phyloP scores from a whole-genome alignment of 1,140 invertebrate genomes.

The Pseudoatta argentina region DNA sequence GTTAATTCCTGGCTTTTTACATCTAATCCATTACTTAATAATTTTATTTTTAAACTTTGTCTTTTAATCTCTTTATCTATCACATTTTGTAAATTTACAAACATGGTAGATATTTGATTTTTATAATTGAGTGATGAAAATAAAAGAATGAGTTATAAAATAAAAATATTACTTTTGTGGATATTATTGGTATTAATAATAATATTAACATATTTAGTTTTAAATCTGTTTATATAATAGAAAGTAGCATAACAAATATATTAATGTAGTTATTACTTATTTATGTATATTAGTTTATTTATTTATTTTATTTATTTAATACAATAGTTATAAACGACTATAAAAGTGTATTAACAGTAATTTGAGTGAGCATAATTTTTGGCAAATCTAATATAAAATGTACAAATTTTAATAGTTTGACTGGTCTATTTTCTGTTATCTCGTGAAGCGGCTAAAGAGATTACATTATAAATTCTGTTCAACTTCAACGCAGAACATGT shows the following conservation, averaged over 20 bases:
- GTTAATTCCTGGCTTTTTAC: neutral
- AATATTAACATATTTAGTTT: neutral
- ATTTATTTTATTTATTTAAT: neutral
- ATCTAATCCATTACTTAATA: neutral
- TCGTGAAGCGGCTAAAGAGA: neutral
- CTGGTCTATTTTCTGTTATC: neutral
- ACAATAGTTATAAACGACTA: no score
- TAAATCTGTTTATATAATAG: neutral
- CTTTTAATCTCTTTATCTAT: neutral
- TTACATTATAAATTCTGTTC: conserved; percentile 20
- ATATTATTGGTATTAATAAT: neutral
- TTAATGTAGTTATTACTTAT: neutral
- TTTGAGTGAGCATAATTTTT: conserved; percentile 2
- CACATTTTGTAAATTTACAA: neutral
- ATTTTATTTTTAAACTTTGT: neutral
- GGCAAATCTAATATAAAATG: neutral
- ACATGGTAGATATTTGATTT: neutral
- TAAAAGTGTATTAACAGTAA: neutral
- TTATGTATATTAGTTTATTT: neutral
- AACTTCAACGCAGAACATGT: neutral
- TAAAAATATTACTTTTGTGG: neutral
- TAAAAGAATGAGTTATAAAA: neutral
- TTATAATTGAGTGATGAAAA: neutral
- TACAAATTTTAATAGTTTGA: neutral
- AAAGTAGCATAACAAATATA: neutral